These are phyloP conservation scores for Dinocampus coccinellae DNA, from an alignment of 2,888 invertebrate genomes.

Conservation along the genomic window DNA sequence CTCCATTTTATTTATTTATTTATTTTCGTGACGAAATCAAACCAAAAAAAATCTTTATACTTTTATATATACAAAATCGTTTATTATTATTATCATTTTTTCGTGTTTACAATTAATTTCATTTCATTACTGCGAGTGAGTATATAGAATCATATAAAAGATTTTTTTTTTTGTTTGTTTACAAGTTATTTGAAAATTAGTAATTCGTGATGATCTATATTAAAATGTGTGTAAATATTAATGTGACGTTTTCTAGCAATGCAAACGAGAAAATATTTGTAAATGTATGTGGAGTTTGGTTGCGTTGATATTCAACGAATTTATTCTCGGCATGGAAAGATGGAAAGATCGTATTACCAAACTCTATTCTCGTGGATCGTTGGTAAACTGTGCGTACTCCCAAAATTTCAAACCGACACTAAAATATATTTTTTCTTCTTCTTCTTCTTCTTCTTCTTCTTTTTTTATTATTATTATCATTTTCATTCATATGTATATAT, in stretches of 20 bases:
- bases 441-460: constrained; percentile 29
- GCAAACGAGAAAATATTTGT: constrained; percentile 7
- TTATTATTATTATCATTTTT: too few relatives aligned
- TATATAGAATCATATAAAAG: too few relatives aligned
- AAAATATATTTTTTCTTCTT: constrained; percentile 50
- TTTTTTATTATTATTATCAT: too few relatives aligned
- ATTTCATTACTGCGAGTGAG: too few relatives aligned
- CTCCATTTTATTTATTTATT: constrained; percentile 6
- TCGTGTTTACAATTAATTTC: neutral
- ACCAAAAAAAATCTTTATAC: neutral
- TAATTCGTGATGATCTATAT: neutral
- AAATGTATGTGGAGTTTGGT: constrained; percentile 20
- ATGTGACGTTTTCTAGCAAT: neutral
- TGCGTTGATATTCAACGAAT: constrained; percentile 48
- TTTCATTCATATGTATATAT: neutral
- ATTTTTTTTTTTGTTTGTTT: too few relatives aligned
- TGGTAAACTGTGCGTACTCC: constrained; percentile 37
- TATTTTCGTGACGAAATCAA: neutral
- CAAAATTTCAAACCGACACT: constrained; percentile 50
- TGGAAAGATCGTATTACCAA: constrained; percentile 55
- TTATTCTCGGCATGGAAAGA: constrained; percentile 54
- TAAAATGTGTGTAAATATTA: neutral
- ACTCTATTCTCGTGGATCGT: constrained; percentile 55
- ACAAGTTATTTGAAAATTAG: too few relatives aligned
- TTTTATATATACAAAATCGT: neutral